A percentile compares a stretch with the other conserved stretches of the same genome.
Evolutionary conservation across 1,140 invertebrate species (phyloP).

Genomic region (Wasmannia auropunctata): DNA sequence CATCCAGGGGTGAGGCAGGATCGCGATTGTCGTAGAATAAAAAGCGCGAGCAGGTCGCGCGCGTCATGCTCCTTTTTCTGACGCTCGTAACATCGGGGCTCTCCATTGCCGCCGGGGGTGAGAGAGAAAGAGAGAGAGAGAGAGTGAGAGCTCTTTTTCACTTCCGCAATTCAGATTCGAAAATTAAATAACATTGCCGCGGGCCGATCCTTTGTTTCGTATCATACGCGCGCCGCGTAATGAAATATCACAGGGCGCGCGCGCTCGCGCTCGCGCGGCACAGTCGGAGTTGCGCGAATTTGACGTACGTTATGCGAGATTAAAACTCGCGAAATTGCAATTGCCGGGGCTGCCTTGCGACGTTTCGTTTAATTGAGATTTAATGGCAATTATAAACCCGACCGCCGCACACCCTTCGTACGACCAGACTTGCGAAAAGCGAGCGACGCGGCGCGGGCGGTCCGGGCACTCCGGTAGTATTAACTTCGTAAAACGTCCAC

Average conservation of each 20-base stretch:
- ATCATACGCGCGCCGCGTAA: slow-evolving; percentile 52
- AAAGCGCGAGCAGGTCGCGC: slow-evolving; percentile 2
- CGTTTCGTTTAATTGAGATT: slow-evolving; percentile 53
- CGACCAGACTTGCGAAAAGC: slow-evolving; percentile 9
- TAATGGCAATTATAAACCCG: slow-evolving; percentile 51
- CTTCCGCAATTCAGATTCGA: slow-evolving; percentile 53
- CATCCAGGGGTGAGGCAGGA: neutral
- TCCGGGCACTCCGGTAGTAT: neutral
- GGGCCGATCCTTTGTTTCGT: slow-evolving; percentile 58
- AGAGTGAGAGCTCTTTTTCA: neutral
- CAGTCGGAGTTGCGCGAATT: slow-evolving; percentile 13
- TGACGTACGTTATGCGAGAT: slow-evolving; percentile 40
- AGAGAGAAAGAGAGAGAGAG: no score
- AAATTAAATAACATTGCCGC: slow-evolving; percentile 62
- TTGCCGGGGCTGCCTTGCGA: slow-evolving; percentile 24
- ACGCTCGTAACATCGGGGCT: neutral
- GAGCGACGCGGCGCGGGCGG: neutral
- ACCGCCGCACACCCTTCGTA: neutral
- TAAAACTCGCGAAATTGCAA: slow-evolving; percentile 51
- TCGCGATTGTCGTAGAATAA: slow-evolving; percentile 17
- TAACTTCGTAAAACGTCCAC: slow-evolving; percentile 20
- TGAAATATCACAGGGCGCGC: slow-evolving; percentile 49
- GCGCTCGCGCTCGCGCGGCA: no score
- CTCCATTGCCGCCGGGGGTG: neutral
- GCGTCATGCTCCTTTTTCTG: neutral